These are phyloP conservation scores for Danaus chrysippus DNA, from an alignment of 2,888 invertebrate genomes.

Conservation along the genomic window DNA sequence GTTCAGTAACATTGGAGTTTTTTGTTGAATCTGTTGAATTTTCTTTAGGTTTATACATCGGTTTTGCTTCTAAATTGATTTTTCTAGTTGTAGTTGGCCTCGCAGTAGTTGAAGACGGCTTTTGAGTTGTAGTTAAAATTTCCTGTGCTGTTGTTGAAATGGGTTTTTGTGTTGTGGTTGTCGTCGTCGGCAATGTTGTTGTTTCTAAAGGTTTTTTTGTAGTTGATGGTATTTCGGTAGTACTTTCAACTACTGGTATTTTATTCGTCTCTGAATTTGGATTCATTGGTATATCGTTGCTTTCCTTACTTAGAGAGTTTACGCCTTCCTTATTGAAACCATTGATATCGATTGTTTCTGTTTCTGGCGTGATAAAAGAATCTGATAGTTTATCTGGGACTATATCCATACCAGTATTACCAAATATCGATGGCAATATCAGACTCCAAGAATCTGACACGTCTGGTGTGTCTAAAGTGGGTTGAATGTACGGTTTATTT, in stretches of 20 bases:
- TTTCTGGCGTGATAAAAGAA: constrained; percentile 62
- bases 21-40: constrained; percentile 20
- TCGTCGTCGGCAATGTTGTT: constrained; percentile 34
- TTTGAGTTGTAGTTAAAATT: constrained; percentile 35
- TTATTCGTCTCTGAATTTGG: constrained; percentile 29
- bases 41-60: constrained; percentile 26
- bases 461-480: constrained; percentile 84
- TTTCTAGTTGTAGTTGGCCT: constrained; percentile 32
- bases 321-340: constrained; percentile 39
- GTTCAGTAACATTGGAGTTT: neutral
- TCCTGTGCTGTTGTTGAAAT: constrained; percentile 35
- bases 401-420: constrained; percentile 82
- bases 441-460: constrained; percentile 89
- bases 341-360: constrained; percentile 60
- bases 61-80: constrained; percentile 29
- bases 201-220: constrained; percentile 32
- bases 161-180: constrained; percentile 31
- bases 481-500: constrained; percentile 63
- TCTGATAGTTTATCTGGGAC: constrained; percentile 73
- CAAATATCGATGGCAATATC: constrained; percentile 89
- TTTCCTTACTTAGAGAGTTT: constrained; percentile 29
- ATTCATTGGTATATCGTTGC: constrained; percentile 41
- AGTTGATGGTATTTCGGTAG: constrained; percentile 11
- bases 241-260: neutral
- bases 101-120: constrained; percentile 34